A percentile compares a stretch with the other conserved stretches of the same genome.
Evolutionary conservation across 2,113 vertebrate species (phyloP).

Genomic region (Hemicordylus capensis): DNA sequence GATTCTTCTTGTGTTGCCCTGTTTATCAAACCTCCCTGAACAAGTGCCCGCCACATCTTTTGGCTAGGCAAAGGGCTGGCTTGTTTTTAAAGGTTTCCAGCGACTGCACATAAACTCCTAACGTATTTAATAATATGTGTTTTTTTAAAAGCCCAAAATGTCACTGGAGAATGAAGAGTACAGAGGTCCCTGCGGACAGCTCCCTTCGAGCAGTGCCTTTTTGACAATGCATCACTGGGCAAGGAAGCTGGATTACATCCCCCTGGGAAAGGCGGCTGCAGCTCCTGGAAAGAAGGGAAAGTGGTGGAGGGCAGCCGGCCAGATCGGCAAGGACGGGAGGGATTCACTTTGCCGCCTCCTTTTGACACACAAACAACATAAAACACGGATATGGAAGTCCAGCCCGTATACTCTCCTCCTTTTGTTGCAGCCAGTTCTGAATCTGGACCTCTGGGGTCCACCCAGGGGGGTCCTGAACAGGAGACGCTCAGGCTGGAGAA

Average conservation of each 20-base stretch:
- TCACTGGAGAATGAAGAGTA: neutral
- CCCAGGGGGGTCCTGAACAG: neutral
- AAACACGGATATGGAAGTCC: neutral
- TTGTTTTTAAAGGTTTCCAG: neutral
- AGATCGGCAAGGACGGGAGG: neutral
- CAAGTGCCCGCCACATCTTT: neutral
- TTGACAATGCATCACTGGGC: neutral
- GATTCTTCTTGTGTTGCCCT: neutral
- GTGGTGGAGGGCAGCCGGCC: neutral
- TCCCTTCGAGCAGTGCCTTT: neutral
- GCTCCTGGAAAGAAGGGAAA: neutral
- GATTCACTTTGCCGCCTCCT: rapidly evolving
- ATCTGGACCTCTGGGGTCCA: neutral
- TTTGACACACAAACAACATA: neutral
- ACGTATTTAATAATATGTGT: neutral
- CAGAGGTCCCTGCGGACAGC: neutral
- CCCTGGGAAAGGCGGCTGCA: neutral
- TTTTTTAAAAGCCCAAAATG: neutral
- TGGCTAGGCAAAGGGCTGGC: neutral
- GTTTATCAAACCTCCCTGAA: neutral
- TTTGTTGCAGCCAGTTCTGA: neutral
- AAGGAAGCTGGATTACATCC: neutral
- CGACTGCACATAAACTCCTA: too few species aligned
- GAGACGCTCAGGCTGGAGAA: neutral
- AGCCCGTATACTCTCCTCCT: neutral